phyloP scores from a whole-genome alignment of 2,797 vertebrate species.

The Prunella strophiata region DNA sequence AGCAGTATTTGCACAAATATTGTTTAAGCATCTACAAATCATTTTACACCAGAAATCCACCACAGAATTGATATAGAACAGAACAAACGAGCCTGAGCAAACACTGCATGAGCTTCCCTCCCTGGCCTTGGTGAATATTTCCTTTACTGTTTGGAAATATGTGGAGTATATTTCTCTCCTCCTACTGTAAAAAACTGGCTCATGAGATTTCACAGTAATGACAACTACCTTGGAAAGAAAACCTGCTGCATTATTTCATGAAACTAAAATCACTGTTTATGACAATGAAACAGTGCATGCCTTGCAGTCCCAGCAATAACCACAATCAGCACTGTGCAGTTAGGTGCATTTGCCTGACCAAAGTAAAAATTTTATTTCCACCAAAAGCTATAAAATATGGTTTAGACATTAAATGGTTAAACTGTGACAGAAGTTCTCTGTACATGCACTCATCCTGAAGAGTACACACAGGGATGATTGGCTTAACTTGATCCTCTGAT shows the following conservation, averaged over 20 bases:
- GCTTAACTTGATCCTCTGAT: neutral
- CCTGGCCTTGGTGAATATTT: neutral
- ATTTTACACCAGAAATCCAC: constrained; percentile 34
- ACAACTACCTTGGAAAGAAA: neutral
- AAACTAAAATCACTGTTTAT: neutral
- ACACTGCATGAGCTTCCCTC: neutral
- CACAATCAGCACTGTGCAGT: neutral
- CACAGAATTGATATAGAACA: constrained; percentile 1
- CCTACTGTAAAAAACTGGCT: neutral
- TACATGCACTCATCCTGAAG: neutral
- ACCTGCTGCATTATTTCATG: neutral
- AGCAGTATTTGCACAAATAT: constrained; percentile 52
- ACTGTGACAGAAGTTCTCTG: neutral
- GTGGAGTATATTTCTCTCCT: neutral
- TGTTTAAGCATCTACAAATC: constrained; percentile 48
- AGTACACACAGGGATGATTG: neutral
- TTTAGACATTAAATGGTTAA: neutral
- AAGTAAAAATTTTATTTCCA: neutral
- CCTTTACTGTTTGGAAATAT: neutral
- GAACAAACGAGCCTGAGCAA: constrained; percentile 3
- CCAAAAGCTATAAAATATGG: neutral
- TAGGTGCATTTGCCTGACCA: neutral
- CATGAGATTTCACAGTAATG: neutral
- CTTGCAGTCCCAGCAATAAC: neutral
- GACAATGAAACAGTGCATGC: neutral